Percentiles rank a stretch among this genome's conserved stretches.
Evolutionary conservation across 2,113 vertebrate species (phyloP).

Genomic region (Vulpes lagopus): DNA sequence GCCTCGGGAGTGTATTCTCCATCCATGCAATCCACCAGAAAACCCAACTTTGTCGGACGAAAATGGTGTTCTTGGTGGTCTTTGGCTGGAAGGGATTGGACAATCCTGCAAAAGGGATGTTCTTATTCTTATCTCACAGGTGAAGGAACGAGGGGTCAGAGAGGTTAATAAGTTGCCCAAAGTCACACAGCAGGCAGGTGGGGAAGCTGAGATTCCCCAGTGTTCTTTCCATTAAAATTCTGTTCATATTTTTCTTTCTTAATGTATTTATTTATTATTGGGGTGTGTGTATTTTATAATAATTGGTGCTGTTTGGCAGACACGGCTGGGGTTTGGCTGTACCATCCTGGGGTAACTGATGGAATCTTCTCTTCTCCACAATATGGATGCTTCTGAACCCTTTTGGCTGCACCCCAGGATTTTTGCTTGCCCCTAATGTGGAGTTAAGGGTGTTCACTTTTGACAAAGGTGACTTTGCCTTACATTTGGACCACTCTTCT

Average conservation of each 20-base stretch:
- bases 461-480: not conserved
- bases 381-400: not conserved
- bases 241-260: not conserved
- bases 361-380: not conserved
- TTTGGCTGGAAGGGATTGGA: not conserved
- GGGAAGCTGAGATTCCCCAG: not conserved
- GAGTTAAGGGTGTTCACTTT: not conserved
- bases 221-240: not conserved
- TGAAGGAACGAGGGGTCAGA: not conserved
- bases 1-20: not conserved
- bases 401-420: not conserved
- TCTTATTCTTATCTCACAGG: not conserved
- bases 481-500: not conserved
- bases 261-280: not conserved
- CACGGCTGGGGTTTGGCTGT: not conserved
- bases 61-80: not conserved
- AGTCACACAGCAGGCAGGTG: not conserved
- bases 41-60: not conserved
- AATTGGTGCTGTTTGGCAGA: not conserved
- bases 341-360: not conserved
- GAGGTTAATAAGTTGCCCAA: not conserved
- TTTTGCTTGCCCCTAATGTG: not conserved
- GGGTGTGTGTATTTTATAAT: not conserved
- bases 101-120: not conserved
- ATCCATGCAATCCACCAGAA: not conserved